Percentiles rank a stretch among this genome's conserved stretches.
These are phyloP conservation scores for Mythimna loreyi DNA, from an alignment of 2,888 invertebrate genomes.

Conservation along the genomic window DNA sequence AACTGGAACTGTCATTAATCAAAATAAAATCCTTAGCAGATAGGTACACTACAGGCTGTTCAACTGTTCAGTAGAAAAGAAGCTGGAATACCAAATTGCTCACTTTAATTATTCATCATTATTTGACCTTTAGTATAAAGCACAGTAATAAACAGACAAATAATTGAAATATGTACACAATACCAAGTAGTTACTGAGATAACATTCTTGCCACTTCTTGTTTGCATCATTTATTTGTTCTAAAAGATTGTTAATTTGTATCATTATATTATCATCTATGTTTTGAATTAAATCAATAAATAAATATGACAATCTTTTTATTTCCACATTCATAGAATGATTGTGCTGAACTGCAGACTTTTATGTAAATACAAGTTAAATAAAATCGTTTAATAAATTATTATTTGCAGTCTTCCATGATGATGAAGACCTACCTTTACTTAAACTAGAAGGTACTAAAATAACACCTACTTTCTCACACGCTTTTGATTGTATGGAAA, in stretches of 20 bases:
- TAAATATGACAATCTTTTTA: neutral
- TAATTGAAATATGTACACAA: no score
- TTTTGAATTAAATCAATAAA: neutral
- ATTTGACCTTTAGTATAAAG: slow-evolving; percentile 38
- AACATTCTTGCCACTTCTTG: slow-evolving; percentile 5
- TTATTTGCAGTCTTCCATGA: neutral
- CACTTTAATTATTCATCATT: slow-evolving; percentile 40
- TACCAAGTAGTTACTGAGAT: neutral
- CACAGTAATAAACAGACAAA: slow-evolving; percentile 16
- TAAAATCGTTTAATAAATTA: neutral
- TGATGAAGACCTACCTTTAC: neutral
- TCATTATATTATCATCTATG: neutral
- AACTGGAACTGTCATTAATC: no score
- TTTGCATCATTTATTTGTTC: slow-evolving; percentile 8
- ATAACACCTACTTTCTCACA: neutral
- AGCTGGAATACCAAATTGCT: slow-evolving; percentile 1
- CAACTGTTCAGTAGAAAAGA: neutral
- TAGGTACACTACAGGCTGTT: no score
- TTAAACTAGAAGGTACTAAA: no score
- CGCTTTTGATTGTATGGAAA: neutral
- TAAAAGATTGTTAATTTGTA: neutral
- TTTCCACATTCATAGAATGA: neutral
- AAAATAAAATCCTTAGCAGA: no score
- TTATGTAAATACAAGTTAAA: neutral
- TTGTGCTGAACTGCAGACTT: neutral